Evolutionary conservation across 2,113 vertebrate species (phyloP).

Genomic region (Pygoscelis adeliae): DNA sequence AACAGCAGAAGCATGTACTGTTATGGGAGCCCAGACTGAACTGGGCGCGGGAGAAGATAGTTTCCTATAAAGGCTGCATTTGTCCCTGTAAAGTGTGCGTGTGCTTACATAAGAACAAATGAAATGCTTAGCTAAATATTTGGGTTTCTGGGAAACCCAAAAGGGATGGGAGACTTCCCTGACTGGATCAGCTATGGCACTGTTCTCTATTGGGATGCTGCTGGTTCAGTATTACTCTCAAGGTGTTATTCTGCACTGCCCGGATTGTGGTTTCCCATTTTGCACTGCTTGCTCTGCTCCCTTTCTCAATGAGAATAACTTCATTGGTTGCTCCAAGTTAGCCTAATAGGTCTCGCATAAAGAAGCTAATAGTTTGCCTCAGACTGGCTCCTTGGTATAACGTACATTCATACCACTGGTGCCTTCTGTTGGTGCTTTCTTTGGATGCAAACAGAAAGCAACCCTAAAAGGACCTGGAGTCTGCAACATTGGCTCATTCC

Average conservation of each 20-base stretch:
- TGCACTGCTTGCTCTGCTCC: not conserved
- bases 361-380: not conserved
- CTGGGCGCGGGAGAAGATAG: not conserved
- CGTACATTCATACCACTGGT: not conserved
- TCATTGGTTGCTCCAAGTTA: not conserved
- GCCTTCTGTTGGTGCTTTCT: not conserved
- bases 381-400: not conserved
- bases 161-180: not conserved
- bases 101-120: not conserved
- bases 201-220: not conserved
- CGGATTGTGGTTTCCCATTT: not conserved
- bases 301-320: not conserved
- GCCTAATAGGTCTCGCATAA: not conserved
- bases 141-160: not conserved
- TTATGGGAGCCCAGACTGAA: not conserved
- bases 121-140: not conserved
- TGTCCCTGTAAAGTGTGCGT: not conserved
- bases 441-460: not conserved
- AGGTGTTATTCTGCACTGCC: not conserved
- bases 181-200: not conserved
- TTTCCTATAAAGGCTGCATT: not conserved
- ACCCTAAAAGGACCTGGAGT: conserved; percentile 18
- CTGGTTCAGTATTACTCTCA: not conserved
- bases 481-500: not conserved
- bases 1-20: not conserved